Base-by-base conservation (phyloP, 2,797 vertebrate genomes). In the Alca torda region DNA sequence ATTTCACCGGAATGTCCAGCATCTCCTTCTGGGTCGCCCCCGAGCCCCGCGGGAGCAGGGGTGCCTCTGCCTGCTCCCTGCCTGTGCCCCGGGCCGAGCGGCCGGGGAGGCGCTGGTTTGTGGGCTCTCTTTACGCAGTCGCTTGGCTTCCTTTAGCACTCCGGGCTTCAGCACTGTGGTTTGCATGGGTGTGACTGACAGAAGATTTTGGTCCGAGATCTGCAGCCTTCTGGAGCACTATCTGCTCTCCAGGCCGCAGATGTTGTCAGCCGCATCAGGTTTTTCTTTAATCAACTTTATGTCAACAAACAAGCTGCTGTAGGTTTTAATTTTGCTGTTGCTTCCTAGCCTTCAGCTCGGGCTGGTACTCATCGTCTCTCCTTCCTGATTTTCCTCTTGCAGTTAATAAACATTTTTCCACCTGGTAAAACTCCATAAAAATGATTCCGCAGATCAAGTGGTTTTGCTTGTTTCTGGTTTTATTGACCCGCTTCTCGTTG, bases 121-220 rank as follows among this genome's bases (percentile, higher is more conserved):
- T 21, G 78, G 89, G 53, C 80, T 91, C 46, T 69, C 77, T 50
- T 90, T 46, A 30, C 21, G 39, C 24, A 78, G 81, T 15, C 5
- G 0, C 56, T 94, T 4, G 19, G 84, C 79, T 96, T 96, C 94
- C 95, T 93, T 45, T 26, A 72, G 60, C 88, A 35, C 70, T 16
- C 7, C 14, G 8, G 84, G 78, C 89, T 46, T 51, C 30, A 4
- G 51, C 53, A 3, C 35, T 88, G 95, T 56, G 96, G 95, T 96
- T 96, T 92, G 83, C 75, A 73, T 16, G 90, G 91, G 90, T 90
- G 90, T 85, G 92, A 93, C 82, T 86, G 96, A 86, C 88, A 84
- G 69, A 20, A 85, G 90, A 57, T 89, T 86, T 37, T 81, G 90
- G 82, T 81, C 69, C 26, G 87, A 80, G 95, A 89, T 84, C 41